A percentile compares a stretch with the other conserved stretches of the same genome.
phyloP scores from a whole-genome alignment of 2,888 invertebrate species.

The Lasioglossum calceatum region DNA sequence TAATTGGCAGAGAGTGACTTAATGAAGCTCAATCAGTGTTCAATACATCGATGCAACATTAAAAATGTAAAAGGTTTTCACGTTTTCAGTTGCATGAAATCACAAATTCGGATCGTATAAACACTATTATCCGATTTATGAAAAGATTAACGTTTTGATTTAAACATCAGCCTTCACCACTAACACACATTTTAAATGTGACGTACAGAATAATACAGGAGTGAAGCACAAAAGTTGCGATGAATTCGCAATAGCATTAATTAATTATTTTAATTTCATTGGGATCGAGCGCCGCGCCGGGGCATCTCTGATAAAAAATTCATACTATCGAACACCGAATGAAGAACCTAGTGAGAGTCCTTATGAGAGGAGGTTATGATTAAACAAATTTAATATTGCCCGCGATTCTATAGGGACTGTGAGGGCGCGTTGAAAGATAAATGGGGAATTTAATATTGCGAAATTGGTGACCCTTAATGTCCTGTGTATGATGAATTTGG shows the following conservation, averaged over 20 bases:
- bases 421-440: neutral
- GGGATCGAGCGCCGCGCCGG: neutral
- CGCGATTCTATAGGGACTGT: neutral
- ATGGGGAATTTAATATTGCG: neutral
- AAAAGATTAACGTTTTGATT: neutral
- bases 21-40: neutral
- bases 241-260: neutral
- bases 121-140: neutral
- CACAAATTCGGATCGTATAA: neutral
- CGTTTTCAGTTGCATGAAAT: neutral
- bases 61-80: neutral
- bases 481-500: neutral
- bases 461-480: neutral
- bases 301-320: neutral
- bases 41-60: neutral
- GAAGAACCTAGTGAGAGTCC: neutral
- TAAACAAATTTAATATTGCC: neutral
- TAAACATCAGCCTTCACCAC: neutral
- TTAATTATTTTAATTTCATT: neutral
- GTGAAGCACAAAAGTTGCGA: neutral
- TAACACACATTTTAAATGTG: neutral
- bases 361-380: neutral
- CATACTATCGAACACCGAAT: neutral
- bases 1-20: neutral
- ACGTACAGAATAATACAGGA: neutral